Base-by-base conservation (phyloP, 2,888 invertebrate species). In the Isoperla grammatica region DNA sequence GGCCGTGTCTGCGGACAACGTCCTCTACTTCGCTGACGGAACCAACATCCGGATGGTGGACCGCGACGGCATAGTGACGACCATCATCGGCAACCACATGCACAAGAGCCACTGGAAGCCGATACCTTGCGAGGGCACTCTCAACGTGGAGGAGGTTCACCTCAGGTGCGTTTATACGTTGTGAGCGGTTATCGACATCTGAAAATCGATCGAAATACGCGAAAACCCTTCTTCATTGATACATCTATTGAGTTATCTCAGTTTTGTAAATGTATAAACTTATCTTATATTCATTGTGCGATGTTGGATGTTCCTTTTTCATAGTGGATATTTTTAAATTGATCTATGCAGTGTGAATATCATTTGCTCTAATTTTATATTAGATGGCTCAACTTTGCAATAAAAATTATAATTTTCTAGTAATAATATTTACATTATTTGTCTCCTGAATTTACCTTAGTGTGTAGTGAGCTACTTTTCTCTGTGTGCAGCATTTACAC, bases 11-110 rank as follows among this genome's bases (percentile, higher is more conserved):
- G 87, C 87, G 12, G 93, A 95, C 69, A 95, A 95, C 65, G 86
- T 93, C 0, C 75, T 97, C 0, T 97, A 95, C 74, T 94, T 97
- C 70, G 96, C 95, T 49, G 97, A 97, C 72, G 96, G 96, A 2
- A 94, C 95, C 1, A 95, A 95, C 71, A 90, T 93, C 65, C 80
- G 96, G 50, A 92, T 90, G 87, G 93, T 97, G 0, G 93, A 94
- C 71, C 80, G 91, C 57, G 91, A 95, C 71, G 93, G 94, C 6
- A 90, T 92, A 56, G 92, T 97, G 40, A 90, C 90, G 5, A 96
- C 96, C 0, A 85, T 94, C 0, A 92, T 94, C 64, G 93, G 93
- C 12, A 92, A 92, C 68, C 93, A 93, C 71, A 91, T 92, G 88
- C 93, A 93, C 71, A 87, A 93, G 70, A 88, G 90, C 0, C 93